Base-by-base conservation (phyloP, 2,888 invertebrate genomes). In the Tryphoninae sp. region DNA sequence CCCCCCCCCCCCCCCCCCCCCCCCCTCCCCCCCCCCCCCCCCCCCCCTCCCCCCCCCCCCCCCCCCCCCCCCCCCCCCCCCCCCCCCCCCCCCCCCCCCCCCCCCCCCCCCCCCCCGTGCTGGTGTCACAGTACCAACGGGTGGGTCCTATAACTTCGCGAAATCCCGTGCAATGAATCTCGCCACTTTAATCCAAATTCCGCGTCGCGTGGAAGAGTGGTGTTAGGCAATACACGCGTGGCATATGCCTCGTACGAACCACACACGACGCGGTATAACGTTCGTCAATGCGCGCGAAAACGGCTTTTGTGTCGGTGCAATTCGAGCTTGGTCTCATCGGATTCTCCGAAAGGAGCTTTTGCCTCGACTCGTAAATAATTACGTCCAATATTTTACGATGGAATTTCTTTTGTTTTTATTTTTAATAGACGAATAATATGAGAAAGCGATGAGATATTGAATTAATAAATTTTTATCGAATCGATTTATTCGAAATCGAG, bases 181-280 rank as follows among this genome's bases (percentile, higher is more conserved):
- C 81, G 65, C 78, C 74, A 71, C 78, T 81, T 75, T 78, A 75
- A 81, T 81, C 78, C 58, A 71, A 81, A 81, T 81, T 78, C 81
- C 81, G 40, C 74, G 65, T 59, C 64, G 78, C 73, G 65, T 33
- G 53, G 73, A 69, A 69, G 55, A 68, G 55, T 74, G 64, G 64
- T 78, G 81, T 78, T 61, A 59, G 16, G 53, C 59, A 59, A 65
- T 58, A 22, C 26, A 33, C 58, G 45, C 19, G 49, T 58, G 49
- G 26, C 13, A 22, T 59, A 65, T 23, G 40, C 53, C 53, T 8
- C 40, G 9, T 33, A 58, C 58, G 22, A 45, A 45, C 4, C 11
- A 49, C 26, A n/a, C 11, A 42, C 23, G 13, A 33, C 13, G 45
- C 13, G 45, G 3, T 11, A 45, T 45, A 45, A 45, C 45, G 9